Evolutionary conservation across 2,888 invertebrate species (phyloP), one percentile per base, ranked within the genome.

Genomic region (Hetaerina titia): DNA sequence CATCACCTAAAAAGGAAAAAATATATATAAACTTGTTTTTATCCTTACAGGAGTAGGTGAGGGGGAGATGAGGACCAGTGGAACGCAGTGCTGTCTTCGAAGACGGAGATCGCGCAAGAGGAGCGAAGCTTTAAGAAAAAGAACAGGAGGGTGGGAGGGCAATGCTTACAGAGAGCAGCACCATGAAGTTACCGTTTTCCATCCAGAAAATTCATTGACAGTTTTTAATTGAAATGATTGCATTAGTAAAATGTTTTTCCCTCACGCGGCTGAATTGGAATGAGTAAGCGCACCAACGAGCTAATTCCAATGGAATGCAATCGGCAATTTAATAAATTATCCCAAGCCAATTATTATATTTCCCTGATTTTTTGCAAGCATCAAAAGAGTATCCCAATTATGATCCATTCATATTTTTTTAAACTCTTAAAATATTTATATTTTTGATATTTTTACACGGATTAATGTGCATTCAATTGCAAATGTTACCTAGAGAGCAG

Each of bases 111-210:
- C n/a, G 69, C 1, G 22, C 6, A n/a, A 0, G n/a, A n/a, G 69
- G 15, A 31, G 11, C 25, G 81, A 81, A 81, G 81, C 81, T 81
- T 81, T 81, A 81, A 81, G 81, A 31, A 13, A 81, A 81, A 11
- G 13, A 15, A 15, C 31, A 11, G 45, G 11, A 15, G 31, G 31
- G 31, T 13, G 15, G 13, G 31, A 31, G 25, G 11, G 31, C 31
- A 9, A 81, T 81, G 25, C 60, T 60, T 60, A 17, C 60, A 45
- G 45, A 45, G 60, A 60, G 17, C 60, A 60, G 13, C 60, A 60
- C 60, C 60, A 60, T 15, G 60, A 81, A 81, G 81, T 81, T 81
- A 81, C 81, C 81, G 81, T 81, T 81, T 31, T 31, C 81, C 81
- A 81, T 9, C 1, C 11, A 81, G 31, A 31, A 31, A 7, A 81